phyloP scores from a whole-genome alignment of 2,113 vertebrate genomes.

The Gorsachius goisagi region DNA sequence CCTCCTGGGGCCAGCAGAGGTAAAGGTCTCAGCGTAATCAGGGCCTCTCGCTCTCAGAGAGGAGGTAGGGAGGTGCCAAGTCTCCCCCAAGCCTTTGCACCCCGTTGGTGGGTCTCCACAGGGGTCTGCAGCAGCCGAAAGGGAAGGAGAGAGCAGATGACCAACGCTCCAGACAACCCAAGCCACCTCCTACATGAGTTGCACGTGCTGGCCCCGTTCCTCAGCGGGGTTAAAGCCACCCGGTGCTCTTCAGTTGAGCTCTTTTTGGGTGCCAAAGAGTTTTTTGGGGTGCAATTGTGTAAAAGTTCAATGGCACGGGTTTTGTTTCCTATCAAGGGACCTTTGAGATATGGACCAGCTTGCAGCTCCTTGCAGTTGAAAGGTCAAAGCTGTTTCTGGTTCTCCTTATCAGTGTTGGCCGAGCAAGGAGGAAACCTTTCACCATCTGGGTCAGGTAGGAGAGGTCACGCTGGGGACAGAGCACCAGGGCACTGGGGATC shows the following conservation, averaged over 20 bases:
- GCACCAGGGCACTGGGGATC: background rate
- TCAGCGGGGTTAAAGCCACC: background rate
- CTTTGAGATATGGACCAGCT: background rate
- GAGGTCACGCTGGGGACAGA: slow-evolving; percentile 49
- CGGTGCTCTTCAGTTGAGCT: fast-evolving
- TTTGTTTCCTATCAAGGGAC: slow-evolving; percentile 44
- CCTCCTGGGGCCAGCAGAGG: background rate
- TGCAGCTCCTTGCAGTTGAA: slow-evolving; percentile 53
- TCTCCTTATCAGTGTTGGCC: slow-evolving; percentile 77
- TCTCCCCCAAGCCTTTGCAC: background rate
- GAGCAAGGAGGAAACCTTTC: slow-evolving; percentile 57
- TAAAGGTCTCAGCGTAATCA: fast-evolving
- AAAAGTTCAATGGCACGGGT: background rate
- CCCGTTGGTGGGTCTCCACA: fast-evolving
- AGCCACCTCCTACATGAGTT: fast-evolving
- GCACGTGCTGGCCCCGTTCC: fast-evolving
- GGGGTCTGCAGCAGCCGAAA: background rate
- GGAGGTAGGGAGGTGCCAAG: background rate
- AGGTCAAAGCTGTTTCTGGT: slow-evolving; percentile 85
- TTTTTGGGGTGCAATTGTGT: background rate
- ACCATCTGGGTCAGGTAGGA: slow-evolving; percentile 3
- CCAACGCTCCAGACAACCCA: fast-evolving
- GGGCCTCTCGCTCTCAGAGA: background rate
- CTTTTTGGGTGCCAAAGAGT: background rate
- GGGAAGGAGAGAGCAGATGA: background rate